phyloP scores from a whole-genome alignment of 2,797 vertebrate genomes.

The Eulemur albifrons region DNA sequence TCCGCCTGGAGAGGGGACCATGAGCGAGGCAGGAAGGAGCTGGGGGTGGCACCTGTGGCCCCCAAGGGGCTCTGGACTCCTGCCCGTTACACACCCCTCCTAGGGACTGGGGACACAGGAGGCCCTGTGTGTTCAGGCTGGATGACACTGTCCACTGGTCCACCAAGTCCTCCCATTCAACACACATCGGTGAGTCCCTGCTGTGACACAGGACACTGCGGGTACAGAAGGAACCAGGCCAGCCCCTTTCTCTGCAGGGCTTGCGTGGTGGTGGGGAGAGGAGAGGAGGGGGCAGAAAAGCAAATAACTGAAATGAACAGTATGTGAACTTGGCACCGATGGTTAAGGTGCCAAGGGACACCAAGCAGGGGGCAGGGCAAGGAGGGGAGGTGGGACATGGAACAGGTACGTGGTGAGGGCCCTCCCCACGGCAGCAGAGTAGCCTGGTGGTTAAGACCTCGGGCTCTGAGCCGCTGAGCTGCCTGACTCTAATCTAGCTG shows the following conservation, averaged over 20 bases:
- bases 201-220: not conserved
- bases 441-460: not conserved
- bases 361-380: no score
- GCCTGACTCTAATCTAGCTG: not conserved
- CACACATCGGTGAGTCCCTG: not conserved
- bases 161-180: not conserved
- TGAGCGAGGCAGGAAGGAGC: not conserved
- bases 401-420: not conserved
- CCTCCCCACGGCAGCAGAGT: rapidly evolving
- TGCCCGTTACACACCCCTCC: not conserved
- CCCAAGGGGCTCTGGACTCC: not conserved
- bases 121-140: not conserved
- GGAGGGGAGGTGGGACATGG: not conserved
- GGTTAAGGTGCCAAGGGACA: not conserved
- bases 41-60: not conserved
- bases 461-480: not conserved
- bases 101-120: not conserved
- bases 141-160: not conserved
- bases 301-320: not conserved
- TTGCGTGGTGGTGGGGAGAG: not conserved
- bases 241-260: not conserved
- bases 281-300: not conserved
- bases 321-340: not conserved
- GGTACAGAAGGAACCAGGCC: not conserved
- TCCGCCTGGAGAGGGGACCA: not conserved